These are phyloP conservation scores for Plectropomus leopardus DNA, from an alignment of 2,113 vertebrate genomes.

Conservation along the genomic window DNA sequence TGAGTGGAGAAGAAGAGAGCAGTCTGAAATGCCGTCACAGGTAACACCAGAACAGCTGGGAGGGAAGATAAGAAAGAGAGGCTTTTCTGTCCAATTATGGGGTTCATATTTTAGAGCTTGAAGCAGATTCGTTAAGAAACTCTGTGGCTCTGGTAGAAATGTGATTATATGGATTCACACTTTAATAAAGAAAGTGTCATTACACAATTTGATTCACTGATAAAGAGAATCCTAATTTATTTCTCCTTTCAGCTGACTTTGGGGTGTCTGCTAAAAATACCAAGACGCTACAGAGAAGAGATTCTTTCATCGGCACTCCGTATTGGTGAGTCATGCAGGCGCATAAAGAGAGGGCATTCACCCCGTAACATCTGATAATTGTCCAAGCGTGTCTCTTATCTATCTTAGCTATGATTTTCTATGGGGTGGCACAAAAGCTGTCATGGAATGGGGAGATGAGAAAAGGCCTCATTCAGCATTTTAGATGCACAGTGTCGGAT, in stretches of 20 bases:
- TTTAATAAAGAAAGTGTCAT: not conserved
- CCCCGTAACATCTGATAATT: slow-evolving; percentile 31
- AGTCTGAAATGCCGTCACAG: slow-evolving; percentile 26
- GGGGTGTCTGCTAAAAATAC: slow-evolving; percentile 99
- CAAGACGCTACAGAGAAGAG: slow-evolving; percentile 96
- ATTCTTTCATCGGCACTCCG: slow-evolving; percentile 98
- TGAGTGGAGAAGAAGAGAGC: slow-evolving; percentile 13
- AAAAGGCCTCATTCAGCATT: slow-evolving; percentile 20
- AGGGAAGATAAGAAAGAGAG: slow-evolving; percentile 1
- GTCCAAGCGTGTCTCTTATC: slow-evolving; percentile 7
- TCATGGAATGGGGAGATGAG: slow-evolving; percentile 4
- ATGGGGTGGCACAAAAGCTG: slow-evolving; percentile 1
- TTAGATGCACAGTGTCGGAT: slow-evolving; percentile 10
- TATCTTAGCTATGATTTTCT: slow-evolving; percentile 13
- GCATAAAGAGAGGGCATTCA: slow-evolving; percentile 31
- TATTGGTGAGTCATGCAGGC: slow-evolving; percentile 93
- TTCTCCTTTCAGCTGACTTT: slow-evolving; percentile 94
- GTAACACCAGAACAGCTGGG: slow-evolving; percentile 2
- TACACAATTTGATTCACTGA: slow-evolving; percentile 36
- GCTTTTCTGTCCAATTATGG: slow-evolving; percentile 3
- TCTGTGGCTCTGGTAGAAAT: slow-evolving; percentile 9
- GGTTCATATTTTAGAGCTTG: slow-evolving; percentile 16
- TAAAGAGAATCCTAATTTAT: slow-evolving; percentile 38
- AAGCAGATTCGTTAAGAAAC: not conserved
- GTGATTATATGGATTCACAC: not conserved